phyloP scores from a whole-genome alignment of 1,140 invertebrate genomes.

The Ceratina australensis region DNA sequence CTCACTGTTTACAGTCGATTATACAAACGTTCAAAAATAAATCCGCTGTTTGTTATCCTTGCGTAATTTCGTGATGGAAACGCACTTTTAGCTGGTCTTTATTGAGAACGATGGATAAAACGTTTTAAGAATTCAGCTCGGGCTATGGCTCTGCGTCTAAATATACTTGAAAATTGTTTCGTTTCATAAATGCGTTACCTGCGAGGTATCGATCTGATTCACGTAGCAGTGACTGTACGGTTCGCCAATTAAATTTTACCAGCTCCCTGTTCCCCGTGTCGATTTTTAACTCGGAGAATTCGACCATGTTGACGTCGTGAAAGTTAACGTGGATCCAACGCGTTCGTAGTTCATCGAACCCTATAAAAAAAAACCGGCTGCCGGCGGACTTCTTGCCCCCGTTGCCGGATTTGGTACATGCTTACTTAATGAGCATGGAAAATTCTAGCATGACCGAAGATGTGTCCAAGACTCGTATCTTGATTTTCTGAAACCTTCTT shows the following conservation, averaged over 20 bases:
- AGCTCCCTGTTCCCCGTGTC: not conserved
- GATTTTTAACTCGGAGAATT: conserved; percentile 58
- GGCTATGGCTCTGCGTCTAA: no score
- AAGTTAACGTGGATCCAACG: conserved; percentile 58
- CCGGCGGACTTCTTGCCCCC: conserved; percentile 39
- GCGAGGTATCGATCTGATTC: conserved; percentile 1
- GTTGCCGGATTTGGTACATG: conserved; percentile 13
- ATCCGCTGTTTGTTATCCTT: not conserved
- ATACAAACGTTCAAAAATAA: not conserved
- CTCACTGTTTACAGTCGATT: not conserved
- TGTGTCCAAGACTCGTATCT: not conserved
- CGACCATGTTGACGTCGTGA: conserved; percentile 54
- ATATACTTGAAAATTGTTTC: no score
- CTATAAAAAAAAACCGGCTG: conserved; percentile 65
- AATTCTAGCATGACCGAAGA: conserved; percentile 37
- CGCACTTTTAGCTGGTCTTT: not conserved
- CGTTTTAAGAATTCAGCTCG: no score
- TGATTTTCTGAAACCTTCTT: not conserved
- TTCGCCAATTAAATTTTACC: conserved; percentile 56
- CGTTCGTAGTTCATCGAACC: conserved; percentile 63
- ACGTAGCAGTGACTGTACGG: conserved; percentile 6
- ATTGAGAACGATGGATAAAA: no score
- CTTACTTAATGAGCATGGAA: conserved; percentile 22
- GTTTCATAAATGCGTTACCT: no score
- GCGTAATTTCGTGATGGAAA: not conserved